Evolutionary conservation across 2,113 vertebrate genomes (phyloP), one percentile per base, ranked within the genome.

Genomic region (Chroicocephalus ridibundus): DNA sequence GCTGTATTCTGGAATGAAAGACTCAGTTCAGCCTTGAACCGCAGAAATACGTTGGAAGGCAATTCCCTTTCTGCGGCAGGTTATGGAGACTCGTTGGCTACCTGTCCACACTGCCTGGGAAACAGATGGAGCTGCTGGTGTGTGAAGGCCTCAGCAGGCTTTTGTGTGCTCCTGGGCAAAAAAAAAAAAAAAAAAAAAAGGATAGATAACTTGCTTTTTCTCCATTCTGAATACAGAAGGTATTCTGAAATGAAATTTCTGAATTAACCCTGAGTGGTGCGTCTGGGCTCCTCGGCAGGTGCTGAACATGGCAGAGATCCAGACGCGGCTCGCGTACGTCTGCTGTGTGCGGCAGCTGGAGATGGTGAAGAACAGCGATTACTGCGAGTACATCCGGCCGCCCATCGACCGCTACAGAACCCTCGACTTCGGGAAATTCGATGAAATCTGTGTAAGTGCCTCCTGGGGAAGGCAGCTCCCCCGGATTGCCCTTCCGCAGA

Each of bases 231-330:
- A 24, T 11, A 12, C 38, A 69, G 54, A 44, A 14, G 2, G 2
- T 42, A 6, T 38, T 38, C 71, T 38, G 78, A 31, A 70, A 44
- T 8, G 17, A 26, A 47, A 60, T 47, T 64, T 69, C 64, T 34
- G 74, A 44, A 21, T 70, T 38, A 29, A 36, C 47, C 16, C 5
- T 8, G 57, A 1, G 6, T 7, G 44, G 5, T 47, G 60, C 34
- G 40, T 62, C 14, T 27, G 82, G 44, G 15, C 24, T 18, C 17
- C 9, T 18, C 11, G 81, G 62, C 94, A 99, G 99, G 99, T 99
- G 92, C 92, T 99, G 97, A 99, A 99, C 97, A 99, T 99, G 99
- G 99, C 99, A 0, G 99, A 99, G 98, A 99, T 99, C 97, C 99
- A 99, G 95, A 99, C 99, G 0, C 98, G 99, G 4, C 98, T 99